These are phyloP conservation scores for Fragum fragum DNA, from an alignment of 2,888 invertebrate species.

Conservation along the genomic window DNA sequence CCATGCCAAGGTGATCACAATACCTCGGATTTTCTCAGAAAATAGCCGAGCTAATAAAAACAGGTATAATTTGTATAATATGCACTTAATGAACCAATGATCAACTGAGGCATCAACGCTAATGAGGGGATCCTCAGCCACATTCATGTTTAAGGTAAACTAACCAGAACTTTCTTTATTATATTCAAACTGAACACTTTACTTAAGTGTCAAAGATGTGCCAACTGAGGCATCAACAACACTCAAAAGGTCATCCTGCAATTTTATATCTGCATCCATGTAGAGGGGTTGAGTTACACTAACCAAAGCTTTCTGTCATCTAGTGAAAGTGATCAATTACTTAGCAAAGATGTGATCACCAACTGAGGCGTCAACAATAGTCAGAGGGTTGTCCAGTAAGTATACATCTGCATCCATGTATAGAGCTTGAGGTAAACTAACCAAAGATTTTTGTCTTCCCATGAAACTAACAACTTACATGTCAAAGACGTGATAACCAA, in stretches of 20 bases:
- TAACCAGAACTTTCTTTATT: constrained; percentile 94
- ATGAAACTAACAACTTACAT: constrained; percentile 87
- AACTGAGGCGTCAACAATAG: constrained; percentile 96
- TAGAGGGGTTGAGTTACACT: constrained; percentile 92
- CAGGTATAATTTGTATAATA: too few species aligned
- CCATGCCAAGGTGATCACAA: too few species aligned
- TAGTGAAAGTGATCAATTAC: constrained; percentile 83
- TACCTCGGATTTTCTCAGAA: too few species aligned
- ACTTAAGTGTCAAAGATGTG: constrained; percentile 93
- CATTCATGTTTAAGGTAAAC: constrained; percentile 93
- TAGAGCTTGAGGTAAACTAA: constrained; percentile 91
- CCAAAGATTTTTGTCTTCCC: constrained; percentile 94
- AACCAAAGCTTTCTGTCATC: background rate
- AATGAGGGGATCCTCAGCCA: constrained; percentile 96
- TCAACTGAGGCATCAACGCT: constrained; percentile 97
- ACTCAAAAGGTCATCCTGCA: constrained; percentile 96
- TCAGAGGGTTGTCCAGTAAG: constrained; percentile 95
- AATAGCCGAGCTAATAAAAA: too few species aligned
- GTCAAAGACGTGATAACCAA: constrained; percentile 95
- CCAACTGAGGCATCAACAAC: constrained; percentile 98
- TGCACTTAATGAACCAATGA: too few species aligned
- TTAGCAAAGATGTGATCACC: constrained; percentile 88
- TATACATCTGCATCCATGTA: constrained; percentile 94
- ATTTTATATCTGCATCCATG: constrained; percentile 93
- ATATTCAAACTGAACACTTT: constrained; percentile 85